A percentile compares a stretch with the other conserved stretches of the same genome.
Conservation (phyloP, 1,140 invertebrate species). For the Macrobrachium rosenbergii region DNA sequence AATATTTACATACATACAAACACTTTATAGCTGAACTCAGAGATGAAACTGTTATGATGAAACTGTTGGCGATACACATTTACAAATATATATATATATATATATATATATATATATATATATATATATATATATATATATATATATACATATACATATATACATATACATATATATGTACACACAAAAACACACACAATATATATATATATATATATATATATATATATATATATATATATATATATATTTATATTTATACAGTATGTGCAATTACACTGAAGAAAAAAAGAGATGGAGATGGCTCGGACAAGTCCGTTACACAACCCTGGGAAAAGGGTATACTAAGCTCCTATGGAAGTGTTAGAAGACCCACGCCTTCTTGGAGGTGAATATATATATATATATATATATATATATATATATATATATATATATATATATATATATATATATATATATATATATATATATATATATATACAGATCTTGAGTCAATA, state of each 20-base stretch:
- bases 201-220: background rate
- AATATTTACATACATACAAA: slow-evolving; percentile 15
- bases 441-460: background rate
- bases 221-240: slow-evolving; percentile 3
- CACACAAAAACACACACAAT: background rate
- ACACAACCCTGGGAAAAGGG: too few species aligned
- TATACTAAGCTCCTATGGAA: too few species aligned
- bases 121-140: background rate
- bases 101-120: slow-evolving; percentile 10
- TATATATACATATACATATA: background rate
- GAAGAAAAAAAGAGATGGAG: too few species aligned
- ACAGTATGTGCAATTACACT: too few species aligned
- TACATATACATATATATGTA: background rate
- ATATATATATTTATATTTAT: slow-evolving; percentile 18
- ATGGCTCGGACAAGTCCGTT: too few species aligned
- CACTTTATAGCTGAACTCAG: too few species aligned
- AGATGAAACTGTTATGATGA: too few species aligned
- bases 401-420: slow-evolving; percentile 13
- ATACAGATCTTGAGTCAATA: too few species aligned
- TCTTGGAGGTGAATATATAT: too few species aligned
- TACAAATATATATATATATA: slow-evolving; percentile 27
- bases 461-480: too few species aligned
- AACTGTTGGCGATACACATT: too few species aligned
- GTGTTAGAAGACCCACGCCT: too few species aligned
- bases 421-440: slow-evolving; percentile 13